phyloP scores from a whole-genome alignment of 2,888 invertebrate species.

The Heliconius sara region DNA sequence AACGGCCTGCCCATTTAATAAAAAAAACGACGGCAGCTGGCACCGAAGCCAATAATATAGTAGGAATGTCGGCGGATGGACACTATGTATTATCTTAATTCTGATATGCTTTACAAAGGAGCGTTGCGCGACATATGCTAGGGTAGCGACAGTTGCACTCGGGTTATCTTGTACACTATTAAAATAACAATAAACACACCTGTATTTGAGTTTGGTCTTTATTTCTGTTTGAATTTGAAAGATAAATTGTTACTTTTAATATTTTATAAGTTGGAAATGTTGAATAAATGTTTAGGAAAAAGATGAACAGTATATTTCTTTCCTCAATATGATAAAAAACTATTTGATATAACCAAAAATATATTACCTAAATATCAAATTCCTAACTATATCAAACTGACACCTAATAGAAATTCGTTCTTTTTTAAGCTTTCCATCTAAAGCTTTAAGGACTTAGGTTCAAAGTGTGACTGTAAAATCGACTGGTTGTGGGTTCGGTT shows the following conservation, averaged over 20 bases:
- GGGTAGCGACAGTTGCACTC: constrained; percentile 49
- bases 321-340: no score
- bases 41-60: constrained; percentile 68
- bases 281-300: background rate
- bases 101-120: constrained; percentile 80
- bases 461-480: no score
- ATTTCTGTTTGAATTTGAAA: constrained; percentile 4
- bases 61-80: constrained; percentile 75
- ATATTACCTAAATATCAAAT: no score
- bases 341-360: no score
- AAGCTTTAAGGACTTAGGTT: no score
- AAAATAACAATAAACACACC: constrained; percentile 19
- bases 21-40: constrained; percentile 66
- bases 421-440: background rate
- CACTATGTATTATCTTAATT: constrained; percentile 82
- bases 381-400: no score
- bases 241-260: background rate
- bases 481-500: no score
- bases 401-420: background rate
- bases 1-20: constrained; percentile 68
- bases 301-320: no score
- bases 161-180: constrained; percentile 20
- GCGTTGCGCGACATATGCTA: constrained; percentile 78
- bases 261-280: background rate
- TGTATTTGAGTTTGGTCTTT: constrained; percentile 21